These are phyloP conservation scores for Euleptes europaea DNA, from an alignment of 2,113 vertebrate species.

Conservation along the genomic window DNA sequence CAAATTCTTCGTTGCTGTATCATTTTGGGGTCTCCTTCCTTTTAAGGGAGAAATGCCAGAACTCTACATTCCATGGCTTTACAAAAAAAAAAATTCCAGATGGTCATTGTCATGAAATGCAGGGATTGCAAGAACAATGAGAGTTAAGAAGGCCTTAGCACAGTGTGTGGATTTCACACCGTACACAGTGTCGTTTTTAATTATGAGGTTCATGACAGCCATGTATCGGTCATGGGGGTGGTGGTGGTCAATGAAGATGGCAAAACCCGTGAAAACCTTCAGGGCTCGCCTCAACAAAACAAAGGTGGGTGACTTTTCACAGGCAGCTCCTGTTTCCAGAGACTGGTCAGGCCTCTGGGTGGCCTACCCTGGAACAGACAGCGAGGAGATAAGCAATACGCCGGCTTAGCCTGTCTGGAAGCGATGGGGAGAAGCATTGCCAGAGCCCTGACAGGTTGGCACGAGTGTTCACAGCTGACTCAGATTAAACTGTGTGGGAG, in stretches of 20 bases:
- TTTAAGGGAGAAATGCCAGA: no score
- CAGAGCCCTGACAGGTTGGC: conserved; percentile 10
- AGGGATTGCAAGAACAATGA: background rate
- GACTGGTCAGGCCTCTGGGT: background rate
- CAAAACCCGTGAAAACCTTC: background rate
- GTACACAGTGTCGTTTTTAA: background rate
- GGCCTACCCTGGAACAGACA: background rate
- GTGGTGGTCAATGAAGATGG: background rate
- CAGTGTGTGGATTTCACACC: background rate
- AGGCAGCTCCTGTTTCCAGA: background rate
- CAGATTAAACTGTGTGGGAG: conserved; percentile 25
- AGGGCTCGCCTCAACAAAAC: background rate
- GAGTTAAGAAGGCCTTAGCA: background rate
- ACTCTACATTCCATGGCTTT: no score
- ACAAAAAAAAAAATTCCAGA: background rate
- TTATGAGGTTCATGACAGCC: background rate
- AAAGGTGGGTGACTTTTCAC: background rate
- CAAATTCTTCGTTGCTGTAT: background rate
- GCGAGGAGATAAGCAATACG: background rate
- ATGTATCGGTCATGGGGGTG: no score
- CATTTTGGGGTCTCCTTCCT: background rate
- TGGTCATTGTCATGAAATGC: background rate
- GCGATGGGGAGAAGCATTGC: background rate
- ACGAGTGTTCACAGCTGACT: background rate
- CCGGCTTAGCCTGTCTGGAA: conserved; percentile 5